These are phyloP conservation scores for Pimpla rufipes DNA, from an alignment of 2,888 invertebrate genomes.

Conservation along the genomic window DNA sequence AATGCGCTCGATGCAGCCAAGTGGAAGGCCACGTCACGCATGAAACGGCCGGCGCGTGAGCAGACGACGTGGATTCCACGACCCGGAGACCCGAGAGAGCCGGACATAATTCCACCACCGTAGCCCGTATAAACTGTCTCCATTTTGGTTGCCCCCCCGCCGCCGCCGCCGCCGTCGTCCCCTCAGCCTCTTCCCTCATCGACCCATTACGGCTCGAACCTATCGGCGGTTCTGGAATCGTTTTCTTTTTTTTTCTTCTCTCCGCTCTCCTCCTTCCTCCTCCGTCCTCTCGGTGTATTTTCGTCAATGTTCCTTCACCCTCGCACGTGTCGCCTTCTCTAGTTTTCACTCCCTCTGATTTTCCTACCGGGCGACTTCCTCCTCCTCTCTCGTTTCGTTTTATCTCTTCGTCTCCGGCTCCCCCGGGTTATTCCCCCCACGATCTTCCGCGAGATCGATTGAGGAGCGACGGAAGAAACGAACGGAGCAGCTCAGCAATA, in stretches of 20 bases:
- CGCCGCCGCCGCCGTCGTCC: no score
- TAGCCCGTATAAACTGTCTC: background rate
- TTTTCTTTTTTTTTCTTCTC: constrained; percentile 12
- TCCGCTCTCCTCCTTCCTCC: background rate
- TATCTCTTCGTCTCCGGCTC: background rate
- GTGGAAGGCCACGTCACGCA: constrained; percentile 33
- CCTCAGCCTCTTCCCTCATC: constrained; percentile 9
- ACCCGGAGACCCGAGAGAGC: constrained; percentile 18
- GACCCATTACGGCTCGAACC: constrained; percentile 26
- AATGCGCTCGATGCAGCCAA: constrained; percentile 38
- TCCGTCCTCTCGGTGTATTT: background rate
- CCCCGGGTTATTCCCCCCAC: constrained; percentile 24
- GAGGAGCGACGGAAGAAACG: constrained; percentile 12
- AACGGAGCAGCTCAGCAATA: constrained; percentile 37
- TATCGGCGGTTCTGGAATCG: constrained; percentile 16
- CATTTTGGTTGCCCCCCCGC: background rate
- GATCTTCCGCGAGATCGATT: constrained; percentile 54
- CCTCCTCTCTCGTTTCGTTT: constrained; percentile 29
- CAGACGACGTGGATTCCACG: constrained; percentile 11
- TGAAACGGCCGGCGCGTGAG: background rate
- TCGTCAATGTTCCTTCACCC: constrained; percentile 28
- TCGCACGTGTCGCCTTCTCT: constrained; percentile 3
- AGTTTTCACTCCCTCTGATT: constrained; percentile 33
- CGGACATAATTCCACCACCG: constrained; percentile 19
- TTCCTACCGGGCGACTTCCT: background rate